Conservation (phyloP, 2,797 vertebrate species). For the Girardinus metallicus region DNA sequence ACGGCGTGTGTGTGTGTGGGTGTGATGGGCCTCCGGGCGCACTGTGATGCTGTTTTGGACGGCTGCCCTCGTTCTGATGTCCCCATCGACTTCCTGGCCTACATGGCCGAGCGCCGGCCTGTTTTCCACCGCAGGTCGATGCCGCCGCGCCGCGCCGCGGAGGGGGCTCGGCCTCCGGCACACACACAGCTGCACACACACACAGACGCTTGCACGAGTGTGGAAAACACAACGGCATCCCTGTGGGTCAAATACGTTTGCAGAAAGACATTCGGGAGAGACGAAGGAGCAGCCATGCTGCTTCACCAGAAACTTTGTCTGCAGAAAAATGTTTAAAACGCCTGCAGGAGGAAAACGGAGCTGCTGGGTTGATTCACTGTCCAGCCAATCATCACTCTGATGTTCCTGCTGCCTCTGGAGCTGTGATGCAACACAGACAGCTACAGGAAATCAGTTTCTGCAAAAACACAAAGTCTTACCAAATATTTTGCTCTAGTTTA, state of each 20-base stretch:
- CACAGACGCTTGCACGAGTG: slow-evolving; percentile 42
- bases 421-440: not conserved
- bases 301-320: not conserved
- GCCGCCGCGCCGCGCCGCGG: slow-evolving; percentile 60
- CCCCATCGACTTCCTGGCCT: slow-evolving; percentile 74
- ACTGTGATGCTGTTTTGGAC: slow-evolving; percentile 66
- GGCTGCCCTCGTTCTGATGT: slow-evolving; percentile 73
- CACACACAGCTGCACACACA: slow-evolving; percentile 33
- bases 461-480: too few species aligned
- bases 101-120: slow-evolving; percentile 67
- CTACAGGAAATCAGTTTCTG: not conserved
- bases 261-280: slow-evolving; percentile 29
- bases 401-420: slow-evolving; percentile 2
- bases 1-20: slow-evolving; percentile 36
- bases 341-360: not conserved
- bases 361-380: not conserved
- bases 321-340: not conserved
- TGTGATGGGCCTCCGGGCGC: slow-evolving; percentile 56
- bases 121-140: slow-evolving; percentile 73
- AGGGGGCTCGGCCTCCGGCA: slow-evolving; percentile 62
- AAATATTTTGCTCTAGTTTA: too few species aligned
- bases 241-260: slow-evolving; percentile 29
- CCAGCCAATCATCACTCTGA: slow-evolving; percentile 6
- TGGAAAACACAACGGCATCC: slow-evolving; percentile 57
- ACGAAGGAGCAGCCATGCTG: slow-evolving; percentile 31